Percentiles rank a stretch among this genome's conserved stretches.
Evolutionary conservation across 2,797 vertebrate species (phyloP).

Genomic region (Taeniopygia guttata): DNA sequence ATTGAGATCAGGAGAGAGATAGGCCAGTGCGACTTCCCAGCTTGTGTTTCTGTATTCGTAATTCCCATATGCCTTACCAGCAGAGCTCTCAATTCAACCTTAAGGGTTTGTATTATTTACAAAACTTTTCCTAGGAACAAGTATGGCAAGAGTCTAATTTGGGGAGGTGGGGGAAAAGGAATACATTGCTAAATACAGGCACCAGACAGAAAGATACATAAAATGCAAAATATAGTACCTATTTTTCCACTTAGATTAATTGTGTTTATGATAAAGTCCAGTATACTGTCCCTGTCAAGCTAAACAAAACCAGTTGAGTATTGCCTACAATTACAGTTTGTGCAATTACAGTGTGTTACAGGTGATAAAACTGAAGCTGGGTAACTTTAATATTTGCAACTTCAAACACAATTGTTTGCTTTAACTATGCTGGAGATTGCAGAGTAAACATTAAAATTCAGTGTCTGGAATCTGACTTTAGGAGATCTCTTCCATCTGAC

Average conservation of each 20-base stretch:
- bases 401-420: background rate
- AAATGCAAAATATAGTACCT: background rate
- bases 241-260: background rate
- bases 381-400: background rate
- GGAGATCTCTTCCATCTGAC: constrained; percentile 14
- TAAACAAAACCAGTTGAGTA: background rate
- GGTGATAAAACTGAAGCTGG: background rate
- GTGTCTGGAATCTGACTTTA: background rate
- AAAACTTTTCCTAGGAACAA: background rate
- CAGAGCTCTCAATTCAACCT: background rate
- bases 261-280: background rate
- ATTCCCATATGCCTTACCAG: background rate
- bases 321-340: background rate
- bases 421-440: background rate
- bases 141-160: background rate
- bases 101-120: background rate
- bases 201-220: background rate
- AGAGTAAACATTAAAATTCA: constrained; percentile 4
- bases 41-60: background rate
- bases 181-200: background rate
- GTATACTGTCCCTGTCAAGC: background rate
- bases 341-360: background rate
- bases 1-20: background rate
- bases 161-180: accelerated
- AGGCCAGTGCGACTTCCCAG: background rate